These are phyloP conservation scores for Pseudachorutes palmiensis DNA, from an alignment of 1,140 invertebrate species.

Conservation along the genomic window DNA sequence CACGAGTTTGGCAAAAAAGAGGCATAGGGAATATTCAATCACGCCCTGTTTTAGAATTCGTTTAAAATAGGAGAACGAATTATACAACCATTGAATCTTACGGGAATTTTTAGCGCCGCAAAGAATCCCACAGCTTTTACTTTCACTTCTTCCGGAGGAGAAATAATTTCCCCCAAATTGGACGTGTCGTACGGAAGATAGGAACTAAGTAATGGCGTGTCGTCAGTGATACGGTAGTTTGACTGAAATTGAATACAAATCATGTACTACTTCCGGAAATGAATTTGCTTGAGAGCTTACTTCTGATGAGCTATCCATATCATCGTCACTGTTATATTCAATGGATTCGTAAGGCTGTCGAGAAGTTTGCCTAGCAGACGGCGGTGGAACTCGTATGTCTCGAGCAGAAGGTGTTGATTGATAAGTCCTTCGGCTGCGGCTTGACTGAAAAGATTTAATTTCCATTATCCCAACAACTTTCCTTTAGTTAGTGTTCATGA, in stretches of 20 bases:
- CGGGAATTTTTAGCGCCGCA: conserved; percentile 70
- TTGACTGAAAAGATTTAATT: not conserved
- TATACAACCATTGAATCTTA: conserved; percentile 39
- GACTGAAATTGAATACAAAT: too few species aligned
- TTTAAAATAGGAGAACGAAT: conserved; percentile 39
- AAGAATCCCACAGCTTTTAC: conserved; percentile 64
- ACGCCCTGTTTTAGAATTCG: too few species aligned
- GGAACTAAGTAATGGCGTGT: conserved; percentile 33
- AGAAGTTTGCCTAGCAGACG: not conserved
- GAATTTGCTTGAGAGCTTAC: too few species aligned
- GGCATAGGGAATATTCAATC: conserved; percentile 81
- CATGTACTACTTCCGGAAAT: too few species aligned
- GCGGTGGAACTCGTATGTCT: not conserved
- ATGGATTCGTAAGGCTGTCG: not conserved
- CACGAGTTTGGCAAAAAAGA: conserved; percentile 96
- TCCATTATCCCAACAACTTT: not conserved
- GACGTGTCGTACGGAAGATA: conserved; percentile 1
- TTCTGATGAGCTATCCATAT: conserved; percentile 13
- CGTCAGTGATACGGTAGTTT: conserved; percentile 22
- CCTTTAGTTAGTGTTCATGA: too few species aligned
- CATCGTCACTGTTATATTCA: conserved; percentile 14
- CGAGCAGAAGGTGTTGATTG: not conserved
- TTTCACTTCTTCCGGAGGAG: conserved; percentile 29
- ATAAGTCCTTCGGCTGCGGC: not conserved
- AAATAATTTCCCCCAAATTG: not conserved